These are phyloP conservation scores for Congeria kusceri DNA, from an alignment of 2,888 invertebrate species.

Conservation along the genomic window DNA sequence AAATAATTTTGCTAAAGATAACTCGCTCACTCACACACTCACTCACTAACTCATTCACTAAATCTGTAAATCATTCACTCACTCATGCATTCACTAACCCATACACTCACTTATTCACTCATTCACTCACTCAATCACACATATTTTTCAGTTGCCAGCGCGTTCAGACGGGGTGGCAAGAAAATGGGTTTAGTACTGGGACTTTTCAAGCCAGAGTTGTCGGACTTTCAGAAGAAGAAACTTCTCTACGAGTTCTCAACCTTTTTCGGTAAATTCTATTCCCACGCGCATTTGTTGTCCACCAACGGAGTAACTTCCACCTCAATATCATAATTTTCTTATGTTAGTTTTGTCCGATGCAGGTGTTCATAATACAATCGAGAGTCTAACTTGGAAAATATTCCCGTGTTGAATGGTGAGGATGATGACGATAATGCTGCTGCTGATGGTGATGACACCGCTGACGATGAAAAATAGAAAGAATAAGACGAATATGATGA, in stretches of 20 bases:
- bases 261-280: slow-evolving; percentile 77
- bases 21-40: no score
- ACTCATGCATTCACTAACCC: neutral
- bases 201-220: slow-evolving; percentile 70
- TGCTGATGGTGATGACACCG: no score
- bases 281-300: neutral
- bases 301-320: neutral
- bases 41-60: no score
- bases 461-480: no score
- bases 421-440: no score
- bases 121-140: neutral
- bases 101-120: neutral
- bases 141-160: slow-evolving; percentile 49
- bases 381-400: no score
- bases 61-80: no score
- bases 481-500: no score
- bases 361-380: no score
- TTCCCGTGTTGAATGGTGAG: no score
- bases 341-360: neutral
- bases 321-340: neutral
- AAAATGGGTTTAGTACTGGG: slow-evolving; percentile 65
- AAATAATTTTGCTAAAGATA: no score
- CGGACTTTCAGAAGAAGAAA: slow-evolving; percentile 81
- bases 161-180: slow-evolving; percentile 37
- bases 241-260: slow-evolving; percentile 79